phyloP scores from a whole-genome alignment of 2,888 invertebrate species.

The Pecten maximus region DNA sequence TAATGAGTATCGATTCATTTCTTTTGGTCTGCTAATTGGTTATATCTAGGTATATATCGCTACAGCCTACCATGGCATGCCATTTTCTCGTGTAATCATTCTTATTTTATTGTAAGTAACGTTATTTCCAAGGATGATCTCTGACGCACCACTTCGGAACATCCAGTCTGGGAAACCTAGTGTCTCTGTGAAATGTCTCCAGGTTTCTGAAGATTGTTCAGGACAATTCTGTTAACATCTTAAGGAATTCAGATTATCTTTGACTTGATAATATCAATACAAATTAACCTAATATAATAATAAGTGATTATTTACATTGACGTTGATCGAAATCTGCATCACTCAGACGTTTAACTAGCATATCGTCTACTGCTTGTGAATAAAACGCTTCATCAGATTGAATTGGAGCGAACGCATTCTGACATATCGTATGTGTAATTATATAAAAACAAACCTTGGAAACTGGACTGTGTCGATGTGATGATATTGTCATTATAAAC shows the following conservation, averaged over 20 bases:
- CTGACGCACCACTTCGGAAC: not conserved
- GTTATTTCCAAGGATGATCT: not conserved
- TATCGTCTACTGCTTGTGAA: not conserved
- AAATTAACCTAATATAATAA: not conserved
- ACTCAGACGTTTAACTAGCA: not conserved
- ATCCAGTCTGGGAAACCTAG: no score
- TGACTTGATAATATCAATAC: not conserved
- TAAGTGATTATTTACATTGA: not conserved
- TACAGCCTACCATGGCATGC: not conserved
- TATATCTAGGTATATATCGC: not conserved
- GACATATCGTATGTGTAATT: not conserved
- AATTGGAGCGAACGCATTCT: not conserved
- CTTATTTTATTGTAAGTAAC: not conserved
- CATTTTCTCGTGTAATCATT: not conserved
- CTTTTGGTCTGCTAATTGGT: not conserved
- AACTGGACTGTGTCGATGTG: not conserved
- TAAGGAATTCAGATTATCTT: no score
- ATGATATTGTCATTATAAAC: not conserved
- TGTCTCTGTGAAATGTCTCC: no score
- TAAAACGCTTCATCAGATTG: not conserved
- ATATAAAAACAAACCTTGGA: not conserved
- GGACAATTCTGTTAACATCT: no score
- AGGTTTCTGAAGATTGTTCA: no score
- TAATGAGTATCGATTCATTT: not conserved
- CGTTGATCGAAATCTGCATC: not conserved